Percentiles rank a stretch among this genome's conserved stretches.
phyloP scores from a whole-genome alignment of 2,797 vertebrate species.

The Calcarius lapponicus region DNA sequence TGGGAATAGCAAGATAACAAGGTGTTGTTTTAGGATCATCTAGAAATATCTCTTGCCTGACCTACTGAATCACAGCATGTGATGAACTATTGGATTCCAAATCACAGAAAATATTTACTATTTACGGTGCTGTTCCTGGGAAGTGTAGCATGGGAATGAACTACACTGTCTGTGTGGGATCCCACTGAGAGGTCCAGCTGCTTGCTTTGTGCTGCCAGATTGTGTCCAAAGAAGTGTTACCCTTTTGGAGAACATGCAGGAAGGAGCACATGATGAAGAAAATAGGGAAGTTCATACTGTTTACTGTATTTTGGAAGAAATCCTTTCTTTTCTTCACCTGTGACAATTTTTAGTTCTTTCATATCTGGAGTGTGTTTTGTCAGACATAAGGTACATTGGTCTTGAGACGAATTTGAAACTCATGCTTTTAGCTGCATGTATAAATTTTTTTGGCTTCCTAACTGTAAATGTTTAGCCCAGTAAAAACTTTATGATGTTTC shows the following conservation, averaged over 20 bases:
- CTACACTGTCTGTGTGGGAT: slow-evolving; percentile 32
- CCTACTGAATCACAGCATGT: slow-evolving; percentile 30
- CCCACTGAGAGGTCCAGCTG: slow-evolving; percentile 67
- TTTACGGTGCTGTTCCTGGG: slow-evolving; percentile 57
- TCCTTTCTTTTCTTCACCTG: neutral
- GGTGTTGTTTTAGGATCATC: slow-evolving; percentile 29
- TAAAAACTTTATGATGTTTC: neutral
- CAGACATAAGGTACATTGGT: neutral
- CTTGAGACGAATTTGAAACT: slow-evolving; percentile 14
- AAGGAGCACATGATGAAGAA: neutral
- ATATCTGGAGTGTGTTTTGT: neutral
- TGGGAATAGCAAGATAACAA: neutral
- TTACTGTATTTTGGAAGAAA: neutral
- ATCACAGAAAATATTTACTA: slow-evolving; percentile 61
- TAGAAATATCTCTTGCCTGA: slow-evolving; percentile 47
- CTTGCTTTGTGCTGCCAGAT: slow-evolving; percentile 55
- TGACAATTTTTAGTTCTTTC: neutral
- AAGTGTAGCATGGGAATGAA: slow-evolving; percentile 63
- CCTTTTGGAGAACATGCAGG: slow-evolving; percentile 6
- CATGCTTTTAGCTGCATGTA: neutral
- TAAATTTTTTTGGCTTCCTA: neutral
- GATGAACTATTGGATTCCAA: slow-evolving; percentile 47
- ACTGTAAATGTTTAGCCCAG: neutral
- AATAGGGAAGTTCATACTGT: neutral
- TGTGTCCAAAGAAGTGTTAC: slow-evolving; percentile 63